Conservation (phyloP, 2,797 vertebrate species). For the Cheirogaleus major region DNA sequence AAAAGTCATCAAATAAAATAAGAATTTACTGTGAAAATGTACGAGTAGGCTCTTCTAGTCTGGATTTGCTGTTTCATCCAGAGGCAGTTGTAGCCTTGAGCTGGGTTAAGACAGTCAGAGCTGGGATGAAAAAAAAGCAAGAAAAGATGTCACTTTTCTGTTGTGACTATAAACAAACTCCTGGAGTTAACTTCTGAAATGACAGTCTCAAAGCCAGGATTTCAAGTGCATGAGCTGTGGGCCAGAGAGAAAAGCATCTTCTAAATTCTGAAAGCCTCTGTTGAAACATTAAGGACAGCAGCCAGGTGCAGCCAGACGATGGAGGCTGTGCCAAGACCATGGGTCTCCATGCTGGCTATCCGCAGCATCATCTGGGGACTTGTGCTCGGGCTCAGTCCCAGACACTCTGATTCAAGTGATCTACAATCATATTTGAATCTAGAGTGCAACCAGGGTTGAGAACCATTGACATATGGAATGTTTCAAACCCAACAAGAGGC, state of each 20-base stretch:
- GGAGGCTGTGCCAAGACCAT: neutral
- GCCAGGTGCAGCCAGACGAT: neutral
- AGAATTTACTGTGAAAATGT: neutral
- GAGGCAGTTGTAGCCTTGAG: neutral
- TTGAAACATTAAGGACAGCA: neutral
- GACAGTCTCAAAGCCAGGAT: neutral
- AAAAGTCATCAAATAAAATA: neutral
- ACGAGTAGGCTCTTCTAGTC: neutral
- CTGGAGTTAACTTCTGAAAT: neutral
- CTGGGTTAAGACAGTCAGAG: neutral
- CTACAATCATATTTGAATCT: neutral
- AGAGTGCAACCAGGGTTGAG: neutral
- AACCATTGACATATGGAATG: neutral
- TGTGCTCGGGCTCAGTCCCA: neutral
- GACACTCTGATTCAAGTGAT: neutral
- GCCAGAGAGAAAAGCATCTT: neutral
- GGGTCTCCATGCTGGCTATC: neutral
- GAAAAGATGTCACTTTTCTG: neutral
- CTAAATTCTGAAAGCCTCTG: neutral
- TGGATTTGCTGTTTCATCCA: neutral
- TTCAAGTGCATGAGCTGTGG: neutral
- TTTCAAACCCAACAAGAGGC: neutral
- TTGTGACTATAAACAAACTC: neutral
- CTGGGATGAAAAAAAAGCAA: neutral
- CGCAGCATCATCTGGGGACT: neutral